These are phyloP conservation scores for Pseudococcus jackbeardsleyi DNA, from an alignment of 2,888 invertebrate genomes.

Conservation along the genomic window DNA sequence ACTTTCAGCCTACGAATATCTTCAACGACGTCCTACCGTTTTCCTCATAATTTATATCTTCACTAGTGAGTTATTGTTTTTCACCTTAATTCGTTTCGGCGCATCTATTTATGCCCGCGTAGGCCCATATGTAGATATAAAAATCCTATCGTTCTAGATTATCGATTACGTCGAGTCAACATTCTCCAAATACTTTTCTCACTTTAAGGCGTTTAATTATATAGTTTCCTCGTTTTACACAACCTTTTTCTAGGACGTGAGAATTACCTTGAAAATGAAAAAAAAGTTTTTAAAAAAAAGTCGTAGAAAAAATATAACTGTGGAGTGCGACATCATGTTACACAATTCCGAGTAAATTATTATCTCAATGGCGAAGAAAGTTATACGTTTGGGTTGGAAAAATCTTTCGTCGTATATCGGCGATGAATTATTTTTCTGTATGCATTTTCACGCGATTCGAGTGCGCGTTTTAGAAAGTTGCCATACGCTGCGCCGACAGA, in stretches of 20 bases:
- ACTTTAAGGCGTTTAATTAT: slow-evolving; percentile 41
- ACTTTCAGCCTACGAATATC: slow-evolving; percentile 18
- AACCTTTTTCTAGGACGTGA: slow-evolving; percentile 48
- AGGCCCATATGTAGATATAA: slow-evolving; percentile 37
- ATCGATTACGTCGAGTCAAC: slow-evolving; percentile 25
- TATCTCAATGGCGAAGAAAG: not conserved
- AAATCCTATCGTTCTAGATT: slow-evolving; percentile 39
- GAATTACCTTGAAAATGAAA: slow-evolving; percentile 28
- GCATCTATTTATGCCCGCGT: not conserved
- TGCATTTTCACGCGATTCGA: slow-evolving; percentile 14
- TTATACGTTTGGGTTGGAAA: not conserved
- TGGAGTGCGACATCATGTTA: not conserved
- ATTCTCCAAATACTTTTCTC: slow-evolving; percentile 44
- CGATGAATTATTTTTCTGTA: not conserved
- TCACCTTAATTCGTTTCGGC: slow-evolving; percentile 16
- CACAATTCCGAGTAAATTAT: slow-evolving; percentile 26
- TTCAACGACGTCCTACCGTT: slow-evolving; percentile 40
- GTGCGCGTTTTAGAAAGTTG: slow-evolving; percentile 31
- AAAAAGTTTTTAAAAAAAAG: not conserved
- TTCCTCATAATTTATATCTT: slow-evolving; percentile 23
- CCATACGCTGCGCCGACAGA: not conserved
- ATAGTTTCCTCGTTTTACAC: slow-evolving; percentile 42
- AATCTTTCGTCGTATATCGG: not conserved
- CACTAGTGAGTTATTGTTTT: slow-evolving; percentile 52
- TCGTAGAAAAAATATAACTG: not conserved